These are phyloP conservation scores for Scylla paramamosain DNA, from an alignment of 1,140 invertebrate genomes.

Conservation along the genomic window DNA sequence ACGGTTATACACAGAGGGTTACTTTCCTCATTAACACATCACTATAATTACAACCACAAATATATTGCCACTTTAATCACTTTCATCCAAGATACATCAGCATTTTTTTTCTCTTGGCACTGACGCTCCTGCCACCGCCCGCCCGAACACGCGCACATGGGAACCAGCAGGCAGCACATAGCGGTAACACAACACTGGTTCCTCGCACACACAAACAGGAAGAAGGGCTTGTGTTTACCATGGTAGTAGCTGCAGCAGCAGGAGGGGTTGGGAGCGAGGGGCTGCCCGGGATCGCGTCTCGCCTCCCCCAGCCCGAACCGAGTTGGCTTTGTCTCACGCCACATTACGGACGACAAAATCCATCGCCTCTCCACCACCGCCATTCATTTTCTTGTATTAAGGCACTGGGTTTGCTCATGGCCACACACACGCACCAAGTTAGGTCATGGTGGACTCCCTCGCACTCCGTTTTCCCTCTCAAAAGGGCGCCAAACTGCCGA, in stretches of 20 bases:
- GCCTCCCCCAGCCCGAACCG: slow-evolving; percentile 52
- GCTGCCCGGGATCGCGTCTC: slow-evolving; percentile 47
- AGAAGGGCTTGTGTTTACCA: slow-evolving; percentile 45
- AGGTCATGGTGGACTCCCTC: slow-evolving; percentile 51
- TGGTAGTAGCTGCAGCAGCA: slow-evolving; percentile 40
- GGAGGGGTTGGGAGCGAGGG: slow-evolving; percentile 24
- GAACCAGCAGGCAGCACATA: not conserved
- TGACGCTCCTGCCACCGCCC: not conserved
- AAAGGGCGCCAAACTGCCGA: slow-evolving; percentile 56
- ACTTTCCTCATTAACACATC: too few relatives aligned
- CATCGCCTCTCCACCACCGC: slow-evolving; percentile 41
- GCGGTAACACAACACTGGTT: not conserved
- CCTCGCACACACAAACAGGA: not conserved
- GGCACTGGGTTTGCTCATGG: slow-evolving; percentile 51
- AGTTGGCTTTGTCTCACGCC: slow-evolving; percentile 65
- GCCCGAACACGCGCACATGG: not conserved
- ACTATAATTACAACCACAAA: too few relatives aligned
- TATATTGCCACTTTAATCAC: too few relatives aligned
- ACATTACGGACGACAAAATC: slow-evolving; percentile 63
- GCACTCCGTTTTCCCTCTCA: slow-evolving; percentile 50
- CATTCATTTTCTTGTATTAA: slow-evolving; percentile 51
- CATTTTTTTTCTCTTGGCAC: not conserved
- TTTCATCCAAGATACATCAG: too few relatives aligned
- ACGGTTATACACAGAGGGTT: too few relatives aligned
- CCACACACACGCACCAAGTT: slow-evolving; percentile 36